phyloP scores from a whole-genome alignment of 1,140 invertebrate genomes.

The Stegodyphus mimosarum region DNA sequence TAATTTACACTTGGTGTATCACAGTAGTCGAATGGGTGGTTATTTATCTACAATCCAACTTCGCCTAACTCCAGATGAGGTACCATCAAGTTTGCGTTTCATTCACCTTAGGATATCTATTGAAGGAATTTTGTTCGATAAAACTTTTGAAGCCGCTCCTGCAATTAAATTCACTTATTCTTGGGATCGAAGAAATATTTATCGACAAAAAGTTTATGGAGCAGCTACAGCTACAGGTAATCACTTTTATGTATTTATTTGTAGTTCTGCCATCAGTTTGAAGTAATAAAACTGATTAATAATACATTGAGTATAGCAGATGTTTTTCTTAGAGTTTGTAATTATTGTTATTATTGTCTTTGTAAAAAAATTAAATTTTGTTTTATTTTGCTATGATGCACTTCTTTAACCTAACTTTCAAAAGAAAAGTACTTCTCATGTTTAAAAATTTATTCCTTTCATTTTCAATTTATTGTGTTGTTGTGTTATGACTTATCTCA shows the following conservation, averaged over 20 bases:
- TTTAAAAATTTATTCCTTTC: too few species aligned
- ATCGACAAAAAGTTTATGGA: conserved; percentile 79
- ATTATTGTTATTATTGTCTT: too few species aligned
- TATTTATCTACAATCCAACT: conserved; percentile 71
- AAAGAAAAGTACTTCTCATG: too few species aligned
- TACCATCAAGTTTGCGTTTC: conserved; percentile 67
- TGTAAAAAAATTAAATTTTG: too few species aligned
- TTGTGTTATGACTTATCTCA: too few species aligned
- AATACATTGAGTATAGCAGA: too few species aligned
- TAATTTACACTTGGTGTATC: conserved; percentile 70
- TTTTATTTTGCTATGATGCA: too few species aligned
- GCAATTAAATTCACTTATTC: conserved; percentile 71
- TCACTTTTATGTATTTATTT: background rate
- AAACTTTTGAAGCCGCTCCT: conserved; percentile 71
- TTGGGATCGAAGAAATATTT: conserved; percentile 72
- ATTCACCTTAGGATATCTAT: conserved; percentile 68
- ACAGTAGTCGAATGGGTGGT: conserved; percentile 68
- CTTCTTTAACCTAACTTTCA: too few species aligned
- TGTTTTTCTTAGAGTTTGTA: too few species aligned
- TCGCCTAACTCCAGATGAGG: conserved; percentile 69
- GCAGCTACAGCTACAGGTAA: conserved; percentile 78
- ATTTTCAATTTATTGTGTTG: too few species aligned
- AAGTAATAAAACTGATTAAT: too few species aligned
- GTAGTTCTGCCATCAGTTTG: too few species aligned
- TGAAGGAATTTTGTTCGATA: conserved; percentile 69